A percentile compares a stretch with the other conserved stretches of the same genome.
Evolutionary conservation across 1,140 invertebrate genomes (phyloP).

Genomic region (Drosophila sucinea): DNA sequence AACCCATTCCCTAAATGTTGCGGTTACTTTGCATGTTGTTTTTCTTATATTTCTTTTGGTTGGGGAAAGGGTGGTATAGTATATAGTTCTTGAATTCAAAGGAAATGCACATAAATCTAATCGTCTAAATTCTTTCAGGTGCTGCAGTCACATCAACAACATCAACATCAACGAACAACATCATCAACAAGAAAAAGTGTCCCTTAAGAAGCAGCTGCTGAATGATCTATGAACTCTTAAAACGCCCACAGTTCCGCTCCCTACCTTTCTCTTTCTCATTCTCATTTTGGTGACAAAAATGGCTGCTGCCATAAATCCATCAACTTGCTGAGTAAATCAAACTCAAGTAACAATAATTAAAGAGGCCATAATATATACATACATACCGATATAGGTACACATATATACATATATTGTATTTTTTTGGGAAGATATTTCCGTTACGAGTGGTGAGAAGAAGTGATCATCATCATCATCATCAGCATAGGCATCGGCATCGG

Average conservation of each 20-base stretch:
- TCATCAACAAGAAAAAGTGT: conserved; percentile 8
- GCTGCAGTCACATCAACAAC: conserved; percentile 59
- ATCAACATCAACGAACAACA: conserved; percentile 9
- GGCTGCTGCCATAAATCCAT: conserved; percentile 77
- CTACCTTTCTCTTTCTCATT: neutral
- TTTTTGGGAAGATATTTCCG: conserved; percentile 70
- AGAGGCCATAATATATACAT: conserved; percentile 24
- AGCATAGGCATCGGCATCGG: conserved; percentile 38
- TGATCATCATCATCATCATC: conserved; percentile 61
- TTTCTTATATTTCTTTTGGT: neutral
- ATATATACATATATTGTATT: conserved; percentile 24
- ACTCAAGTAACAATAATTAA: conserved; percentile 58
- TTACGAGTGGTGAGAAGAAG: conserved; percentile 53
- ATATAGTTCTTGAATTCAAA: conserved; percentile 6
- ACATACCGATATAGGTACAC: neutral
- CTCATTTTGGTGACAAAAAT: conserved; percentile 59
- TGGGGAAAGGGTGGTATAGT: neutral
- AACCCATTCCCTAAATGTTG: neutral
- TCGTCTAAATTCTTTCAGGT: conserved; percentile 65
- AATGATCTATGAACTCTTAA: conserved; percentile 61
- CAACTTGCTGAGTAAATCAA: conserved; percentile 70
- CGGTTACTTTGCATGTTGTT: neutral
- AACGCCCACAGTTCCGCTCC: neutral
- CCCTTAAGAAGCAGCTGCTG: conserved; percentile 25
- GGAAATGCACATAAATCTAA: conserved; percentile 71